Evolutionary conservation across 2,888 invertebrate species (phyloP).

Genomic region (Plebejus argus): DNA sequence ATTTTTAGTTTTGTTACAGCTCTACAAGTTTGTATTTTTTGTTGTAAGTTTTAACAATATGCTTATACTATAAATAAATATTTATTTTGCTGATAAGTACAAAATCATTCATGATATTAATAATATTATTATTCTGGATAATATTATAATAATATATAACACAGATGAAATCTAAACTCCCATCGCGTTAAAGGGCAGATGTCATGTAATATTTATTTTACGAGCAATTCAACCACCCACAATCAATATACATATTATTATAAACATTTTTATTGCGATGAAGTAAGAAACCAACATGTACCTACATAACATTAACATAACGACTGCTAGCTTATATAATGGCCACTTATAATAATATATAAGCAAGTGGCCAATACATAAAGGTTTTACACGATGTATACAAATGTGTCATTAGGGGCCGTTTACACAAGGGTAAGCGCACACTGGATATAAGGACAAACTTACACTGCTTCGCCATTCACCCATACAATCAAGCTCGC

Average conservation of each 20-base stretch:
- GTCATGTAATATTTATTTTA: constrained; percentile 6
- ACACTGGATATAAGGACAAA: constrained; percentile 4
- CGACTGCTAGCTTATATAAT: background rate
- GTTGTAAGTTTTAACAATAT: no score
- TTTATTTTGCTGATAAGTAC: no score
- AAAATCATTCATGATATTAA: background rate
- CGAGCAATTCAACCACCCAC: background rate
- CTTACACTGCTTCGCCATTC: constrained; percentile 54
- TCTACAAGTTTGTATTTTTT: no score
- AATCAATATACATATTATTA: background rate
- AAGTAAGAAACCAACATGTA: constrained; percentile 1
- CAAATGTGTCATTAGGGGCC: constrained; percentile 30
- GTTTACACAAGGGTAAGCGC: constrained; percentile 15
- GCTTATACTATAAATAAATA: no score
- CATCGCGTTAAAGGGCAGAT: background rate
- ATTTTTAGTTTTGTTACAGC: no score
- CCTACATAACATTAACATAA: background rate
- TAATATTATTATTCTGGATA: background rate
- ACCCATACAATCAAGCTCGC: constrained; percentile 63
- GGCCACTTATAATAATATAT: constrained; percentile 20
- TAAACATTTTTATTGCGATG: constrained; percentile 19
- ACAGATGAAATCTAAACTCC: background rate
- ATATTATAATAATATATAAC: no score
- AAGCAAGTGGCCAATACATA: constrained; percentile 18
- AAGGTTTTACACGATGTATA: background rate